Percentiles rank a stretch among this genome's conserved stretches.
These are phyloP conservation scores for Cancer borealis DNA, from an alignment of 2,888 invertebrate genomes.

Conservation along the genomic window DNA sequence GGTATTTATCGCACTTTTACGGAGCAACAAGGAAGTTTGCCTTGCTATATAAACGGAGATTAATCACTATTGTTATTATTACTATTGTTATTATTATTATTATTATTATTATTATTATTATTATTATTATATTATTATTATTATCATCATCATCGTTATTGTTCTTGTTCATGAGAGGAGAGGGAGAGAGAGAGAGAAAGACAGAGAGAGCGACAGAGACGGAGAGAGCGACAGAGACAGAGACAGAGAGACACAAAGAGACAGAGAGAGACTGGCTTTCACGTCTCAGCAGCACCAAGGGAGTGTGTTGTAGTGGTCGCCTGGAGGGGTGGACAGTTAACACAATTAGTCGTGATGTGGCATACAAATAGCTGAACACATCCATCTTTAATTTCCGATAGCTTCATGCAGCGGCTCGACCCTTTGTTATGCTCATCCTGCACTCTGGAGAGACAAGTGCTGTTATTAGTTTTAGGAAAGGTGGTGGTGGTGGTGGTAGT, in stretches of 20 bases:
- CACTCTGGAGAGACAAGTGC: too few species aligned
- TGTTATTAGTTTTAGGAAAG: too few species aligned
- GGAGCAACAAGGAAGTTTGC: neutral
- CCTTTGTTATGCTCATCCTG: neutral
- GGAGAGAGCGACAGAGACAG: too few species aligned
- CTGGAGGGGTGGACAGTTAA: neutral
- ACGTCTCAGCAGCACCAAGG: too few species aligned
- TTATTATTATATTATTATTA: conserved; percentile 20
- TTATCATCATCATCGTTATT: neutral
- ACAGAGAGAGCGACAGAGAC: too few species aligned
- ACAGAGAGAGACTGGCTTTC: too few species aligned
- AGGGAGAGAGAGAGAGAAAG: neutral
- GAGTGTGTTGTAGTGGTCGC: too few species aligned
- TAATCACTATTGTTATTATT: neutral
- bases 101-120: conserved; percentile 20
- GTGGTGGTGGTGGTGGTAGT: too few species aligned
- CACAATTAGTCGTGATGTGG: neutral
- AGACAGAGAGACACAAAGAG: too few species aligned
- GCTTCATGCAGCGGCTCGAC: neutral
- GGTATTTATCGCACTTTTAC: neutral
- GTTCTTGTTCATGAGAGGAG: neutral
- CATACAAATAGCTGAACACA: neutral
- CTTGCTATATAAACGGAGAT: neutral
- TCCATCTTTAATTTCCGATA: conserved; percentile 12
- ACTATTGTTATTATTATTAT: neutral